Evolutionary conservation across 2,888 invertebrate genomes (phyloP), one percentile per base, ranked within the genome.

Genomic region (Crioceris asparagi): DNA sequence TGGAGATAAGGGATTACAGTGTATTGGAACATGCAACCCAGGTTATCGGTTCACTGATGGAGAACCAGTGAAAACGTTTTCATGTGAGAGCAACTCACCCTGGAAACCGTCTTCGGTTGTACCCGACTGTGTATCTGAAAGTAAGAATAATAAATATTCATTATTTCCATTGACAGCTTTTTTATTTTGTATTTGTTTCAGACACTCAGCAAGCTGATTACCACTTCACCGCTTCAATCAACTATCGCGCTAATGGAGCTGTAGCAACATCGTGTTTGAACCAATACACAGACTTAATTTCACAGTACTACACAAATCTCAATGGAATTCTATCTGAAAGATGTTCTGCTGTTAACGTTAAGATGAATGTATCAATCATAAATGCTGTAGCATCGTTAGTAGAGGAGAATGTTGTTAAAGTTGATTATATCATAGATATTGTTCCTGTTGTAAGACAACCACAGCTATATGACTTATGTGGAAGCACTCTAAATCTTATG

Each of bases 151-250:
- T 4, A 11, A n/a, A 4, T 4, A 3, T 4, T 3, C 3, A 6
- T 25, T 32, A 3, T 6, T 12, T 11, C 3, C 3, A 25, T 25
- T 25, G 3, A 25, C n/a, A 25, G 12, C 3, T 11, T 4, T 3
- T 25, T 25, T 3, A 16, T 4, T 26, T 4, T 11, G n/a, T n/a
- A n/a, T 4, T 15, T 17, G 40, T 56, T 52, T 39, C 59, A 80
- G 83, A 91, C 62, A 92, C 91, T 11, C 87, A 91, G 60, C 88
- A 91, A 70, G 92, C 92, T n/a, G 83, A 87, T 44, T 92, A 92
- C 53, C 90, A 92, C 53, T 87, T 92, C 1, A 79, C 86, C 1
- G 83, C 91, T 0, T 77, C 83, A 16, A 79, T 92, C 1, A 83
- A 79, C 29, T 93, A 92, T 59, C 74, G 91, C 43, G 88, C 90